Percentiles rank a stretch among this genome's conserved stretches.
phyloP scores from a whole-genome alignment of 2,888 invertebrate species.

The Penaeus monodon region DNA sequence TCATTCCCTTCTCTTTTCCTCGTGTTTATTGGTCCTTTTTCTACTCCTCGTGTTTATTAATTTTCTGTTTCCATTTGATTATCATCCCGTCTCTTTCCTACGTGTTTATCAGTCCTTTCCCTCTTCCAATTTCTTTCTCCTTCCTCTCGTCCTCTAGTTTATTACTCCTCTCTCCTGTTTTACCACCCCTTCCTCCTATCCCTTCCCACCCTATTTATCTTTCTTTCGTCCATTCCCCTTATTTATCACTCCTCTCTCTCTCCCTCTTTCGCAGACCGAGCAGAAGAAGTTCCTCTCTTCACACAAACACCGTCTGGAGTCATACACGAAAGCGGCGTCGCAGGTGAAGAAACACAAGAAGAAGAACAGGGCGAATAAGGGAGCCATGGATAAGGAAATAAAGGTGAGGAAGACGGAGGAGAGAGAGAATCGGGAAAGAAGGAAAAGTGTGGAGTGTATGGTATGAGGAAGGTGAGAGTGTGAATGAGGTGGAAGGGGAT shows the following conservation, averaged over 20 bases:
- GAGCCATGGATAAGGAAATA: slow-evolving; percentile 87
- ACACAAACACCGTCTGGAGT: slow-evolving; percentile 90
- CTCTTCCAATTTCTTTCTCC: too few species aligned
- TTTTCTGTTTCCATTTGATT: too few species aligned
- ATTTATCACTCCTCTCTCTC: neutral
- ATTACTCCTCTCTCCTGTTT: neutral
- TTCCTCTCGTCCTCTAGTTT: neutral
- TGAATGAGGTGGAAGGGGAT: too few species aligned
- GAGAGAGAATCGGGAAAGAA: neutral
- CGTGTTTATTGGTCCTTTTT: too few species aligned
- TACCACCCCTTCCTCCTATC: too few species aligned
- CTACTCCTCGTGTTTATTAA: too few species aligned
- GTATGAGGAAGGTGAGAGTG: too few species aligned
- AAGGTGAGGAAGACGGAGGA: slow-evolving; percentile 74
- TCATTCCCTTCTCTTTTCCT: too few species aligned
- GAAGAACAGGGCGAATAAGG: slow-evolving; percentile 65
- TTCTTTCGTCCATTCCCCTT: neutral
- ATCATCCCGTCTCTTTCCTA: too few species aligned
- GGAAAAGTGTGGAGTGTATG: neutral
- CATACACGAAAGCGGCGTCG: slow-evolving; percentile 90
- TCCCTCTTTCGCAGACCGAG: slow-evolving; percentile 77
- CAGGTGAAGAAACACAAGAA: slow-evolving; percentile 80
- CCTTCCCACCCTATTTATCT: too few species aligned
- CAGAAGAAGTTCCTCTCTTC: slow-evolving; percentile 93
- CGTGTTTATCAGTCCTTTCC: too few species aligned